Evolutionary conservation across 2,113 vertebrate genomes (phyloP), one percentile per base, ranked within the genome.

Genomic region (Leiothrix lutea): DNA sequence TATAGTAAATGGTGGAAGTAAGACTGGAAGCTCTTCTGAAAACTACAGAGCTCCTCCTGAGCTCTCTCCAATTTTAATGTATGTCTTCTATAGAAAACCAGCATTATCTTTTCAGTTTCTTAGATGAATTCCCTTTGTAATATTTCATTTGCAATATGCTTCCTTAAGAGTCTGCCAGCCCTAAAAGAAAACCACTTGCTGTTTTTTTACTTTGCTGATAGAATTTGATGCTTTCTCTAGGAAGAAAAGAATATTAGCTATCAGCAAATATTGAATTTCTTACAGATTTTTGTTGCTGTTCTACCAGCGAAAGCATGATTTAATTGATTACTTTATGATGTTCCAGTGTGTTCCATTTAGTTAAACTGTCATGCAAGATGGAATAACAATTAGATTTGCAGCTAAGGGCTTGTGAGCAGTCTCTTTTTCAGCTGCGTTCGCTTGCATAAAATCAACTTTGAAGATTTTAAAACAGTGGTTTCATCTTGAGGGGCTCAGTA

Each of bases 301-400:
- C 73, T 83, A 73, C 25, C 25, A 72, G 17, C 90, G 77, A 72
- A 92, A 80, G 21, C 67, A 81, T 88, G 35, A 87, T 93, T 92
- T 80, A 94, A 92, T 77, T 87, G 66, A 87, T 97, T 96, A 95
- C 28, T 93, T 92, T 85, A 86, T 71, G 58, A 60, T 88, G 51
- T 95, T 86, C 50, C 45, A 92, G 24, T 50, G 56, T 21, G 29
- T 77, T 90, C 56, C 70, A 79, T 92, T 92, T 87, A 90, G n/a
- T 78, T 86, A 74, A 84, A 80, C 60, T 83, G 78, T 72, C 85
- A 85, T 29, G 67, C 26, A 95, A 85, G 90, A 69, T 64, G 42
- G 35, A 84, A 23, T 66, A 81, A 82, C 50, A 79, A 82, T 88
- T 94, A 95, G 44, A 86, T 95, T 83, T 90, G 44, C 80, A 74